Evolutionary conservation across 2,113 vertebrate genomes (phyloP).

Genomic region (Hirundichthys speculiger): DNA sequence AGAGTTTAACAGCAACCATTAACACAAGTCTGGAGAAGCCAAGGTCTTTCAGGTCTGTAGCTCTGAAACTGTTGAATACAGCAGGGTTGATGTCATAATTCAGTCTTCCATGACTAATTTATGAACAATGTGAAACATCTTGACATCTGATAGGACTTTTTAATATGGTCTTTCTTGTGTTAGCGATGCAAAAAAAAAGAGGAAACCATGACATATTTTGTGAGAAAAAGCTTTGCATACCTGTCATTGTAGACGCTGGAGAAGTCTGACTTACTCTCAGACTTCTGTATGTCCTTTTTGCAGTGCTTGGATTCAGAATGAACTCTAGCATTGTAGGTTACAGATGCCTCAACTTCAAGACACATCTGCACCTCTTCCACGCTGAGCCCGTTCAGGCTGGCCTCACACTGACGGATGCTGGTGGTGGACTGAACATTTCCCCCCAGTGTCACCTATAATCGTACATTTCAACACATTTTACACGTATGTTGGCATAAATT

Average conservation of each 20-base stretch:
- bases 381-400: constrained; percentile 75
- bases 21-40: no score
- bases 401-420: constrained; percentile 83
- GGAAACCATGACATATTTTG: no score
- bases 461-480: neutral
- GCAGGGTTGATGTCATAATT: no score
- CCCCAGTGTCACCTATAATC: constrained; percentile 76
- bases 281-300: constrained; percentile 66
- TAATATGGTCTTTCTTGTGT: no score
- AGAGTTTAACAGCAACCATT: neutral
- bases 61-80: no score
- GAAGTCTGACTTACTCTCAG: constrained; percentile 70
- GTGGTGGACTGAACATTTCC: constrained; percentile 81
- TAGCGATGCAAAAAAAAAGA: no score
- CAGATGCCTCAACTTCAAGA: constrained; percentile 77
- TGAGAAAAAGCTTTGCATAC: constrained; percentile 35
- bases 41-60: no score
- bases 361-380: constrained; percentile 78
- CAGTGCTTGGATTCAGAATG: constrained; percentile 60
- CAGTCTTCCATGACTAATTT: no score
- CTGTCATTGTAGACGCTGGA: constrained; percentile 81
- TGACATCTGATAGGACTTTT: no score
- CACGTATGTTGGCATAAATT: neutral
- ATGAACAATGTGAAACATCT: no score
- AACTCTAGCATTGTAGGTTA: constrained; percentile 27